These are phyloP conservation scores for Metallyticus violacea DNA, from an alignment of 2,888 invertebrate species.

Conservation along the genomic window DNA sequence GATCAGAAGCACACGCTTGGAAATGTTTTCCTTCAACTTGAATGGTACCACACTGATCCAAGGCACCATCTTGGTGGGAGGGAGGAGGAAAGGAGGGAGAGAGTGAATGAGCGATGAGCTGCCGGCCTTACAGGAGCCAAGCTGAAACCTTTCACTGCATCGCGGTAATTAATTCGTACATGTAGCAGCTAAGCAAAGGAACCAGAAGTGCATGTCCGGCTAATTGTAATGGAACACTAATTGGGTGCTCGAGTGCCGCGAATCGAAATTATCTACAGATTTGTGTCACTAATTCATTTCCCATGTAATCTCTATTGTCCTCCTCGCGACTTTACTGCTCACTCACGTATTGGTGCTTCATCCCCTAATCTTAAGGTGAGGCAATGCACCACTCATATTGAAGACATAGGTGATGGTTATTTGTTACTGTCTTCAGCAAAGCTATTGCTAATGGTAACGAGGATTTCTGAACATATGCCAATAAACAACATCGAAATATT, in stretches of 20 bases:
- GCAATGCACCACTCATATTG: neutral
- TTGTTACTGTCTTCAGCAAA: too few species aligned
- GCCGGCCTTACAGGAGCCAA: neutral
- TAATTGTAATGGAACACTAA: neutral
- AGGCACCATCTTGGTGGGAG: neutral
- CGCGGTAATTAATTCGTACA: neutral
- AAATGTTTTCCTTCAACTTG: neutral
- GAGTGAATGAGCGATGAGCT: neutral
- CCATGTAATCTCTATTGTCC: neutral
- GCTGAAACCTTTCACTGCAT: neutral
- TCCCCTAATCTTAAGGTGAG: neutral
- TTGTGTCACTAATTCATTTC: neutral
- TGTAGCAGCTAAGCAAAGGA: neutral
- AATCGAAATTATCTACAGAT: neutral
- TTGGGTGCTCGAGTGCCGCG: neutral
- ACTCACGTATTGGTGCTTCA: neutral
- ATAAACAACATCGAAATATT: too few species aligned
- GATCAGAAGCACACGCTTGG: neutral
- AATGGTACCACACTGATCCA: neutral
- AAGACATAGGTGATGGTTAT: too few species aligned
- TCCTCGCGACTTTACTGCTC: neutral
- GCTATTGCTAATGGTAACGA: too few species aligned
- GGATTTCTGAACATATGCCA: too few species aligned
- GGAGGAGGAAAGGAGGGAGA: neutral
- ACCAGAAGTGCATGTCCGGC: neutral